phyloP scores from a whole-genome alignment of 2,113 vertebrate species.

The Shinisaurus crocodilurus region DNA sequence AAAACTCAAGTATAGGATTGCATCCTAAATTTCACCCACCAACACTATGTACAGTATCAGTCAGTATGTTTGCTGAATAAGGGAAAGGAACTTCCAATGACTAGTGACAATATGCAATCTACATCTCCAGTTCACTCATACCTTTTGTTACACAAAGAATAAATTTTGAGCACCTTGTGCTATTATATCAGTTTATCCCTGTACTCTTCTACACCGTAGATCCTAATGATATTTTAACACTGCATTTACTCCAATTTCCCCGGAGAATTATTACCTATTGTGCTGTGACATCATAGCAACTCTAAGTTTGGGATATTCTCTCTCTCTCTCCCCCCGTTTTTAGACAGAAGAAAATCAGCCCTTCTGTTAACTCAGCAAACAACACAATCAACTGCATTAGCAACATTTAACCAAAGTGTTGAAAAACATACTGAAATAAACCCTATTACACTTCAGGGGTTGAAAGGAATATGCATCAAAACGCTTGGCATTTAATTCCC shows the following conservation, averaged over 20 bases:
- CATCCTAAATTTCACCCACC: not conserved
- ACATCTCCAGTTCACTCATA: conserved; percentile 64
- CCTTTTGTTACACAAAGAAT: conserved; percentile 74
- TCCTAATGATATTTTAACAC: conserved; percentile 82
- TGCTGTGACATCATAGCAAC: conserved; percentile 69
- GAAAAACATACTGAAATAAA: conserved; percentile 75
- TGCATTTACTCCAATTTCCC: conserved; percentile 72
- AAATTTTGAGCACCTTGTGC: conserved; percentile 68
- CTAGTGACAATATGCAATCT: conserved; percentile 68
- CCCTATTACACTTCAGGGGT: conserved; percentile 72
- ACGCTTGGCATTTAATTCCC: conserved; percentile 82
- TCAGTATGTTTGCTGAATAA: conserved; percentile 64
- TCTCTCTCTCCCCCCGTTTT: conserved; percentile 23
- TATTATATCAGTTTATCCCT: no score
- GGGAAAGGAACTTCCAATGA: conserved; percentile 32
- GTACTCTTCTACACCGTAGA: conserved; percentile 68
- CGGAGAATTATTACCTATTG: conserved; percentile 77
- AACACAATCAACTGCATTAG: conserved; percentile 76
- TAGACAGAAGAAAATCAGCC: conserved; percentile 64
- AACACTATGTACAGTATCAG: no score
- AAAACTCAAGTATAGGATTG: not conserved
- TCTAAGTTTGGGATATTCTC: conserved; percentile 48
- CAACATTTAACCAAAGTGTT: conserved; percentile 74
- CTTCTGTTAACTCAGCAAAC: conserved; percentile 77
- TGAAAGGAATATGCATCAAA: conserved; percentile 83